Conservation (phyloP, 35 echinoderm and acorn worm species). For the Acanthaster planci region DNA sequence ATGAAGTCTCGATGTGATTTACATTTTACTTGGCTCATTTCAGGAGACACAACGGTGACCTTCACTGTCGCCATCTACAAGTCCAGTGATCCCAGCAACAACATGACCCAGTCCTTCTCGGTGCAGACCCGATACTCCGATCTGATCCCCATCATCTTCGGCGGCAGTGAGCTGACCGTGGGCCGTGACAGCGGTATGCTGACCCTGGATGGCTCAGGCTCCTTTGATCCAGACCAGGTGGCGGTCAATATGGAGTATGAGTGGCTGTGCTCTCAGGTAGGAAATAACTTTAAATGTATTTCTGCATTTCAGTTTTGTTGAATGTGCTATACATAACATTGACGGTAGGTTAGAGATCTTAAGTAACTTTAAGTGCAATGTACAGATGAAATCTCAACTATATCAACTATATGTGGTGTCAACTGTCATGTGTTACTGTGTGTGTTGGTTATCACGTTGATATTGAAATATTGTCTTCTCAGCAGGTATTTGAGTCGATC, state of each 20-base stretch:
- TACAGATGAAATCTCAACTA: too few species aligned
- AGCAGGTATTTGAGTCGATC: too few species aligned
- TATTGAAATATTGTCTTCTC: too few species aligned
- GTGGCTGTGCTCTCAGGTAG: constrained; percentile 82
- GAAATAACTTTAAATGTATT: neutral
- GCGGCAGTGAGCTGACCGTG: constrained; percentile 57
- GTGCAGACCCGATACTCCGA: constrained; percentile 59
- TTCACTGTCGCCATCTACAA: constrained; percentile 76
- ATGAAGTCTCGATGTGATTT: neutral
- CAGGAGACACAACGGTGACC: constrained; percentile 54
- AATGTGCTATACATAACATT: too few species aligned
- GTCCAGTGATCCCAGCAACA: constrained; percentile 42
- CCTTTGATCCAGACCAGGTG: constrained; percentile 61
- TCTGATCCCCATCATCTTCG: constrained; percentile 46
- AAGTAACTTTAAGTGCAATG: too few species aligned
- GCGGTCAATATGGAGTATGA: constrained; percentile 50
- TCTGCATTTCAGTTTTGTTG: too few species aligned
- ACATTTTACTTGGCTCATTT: neutral
- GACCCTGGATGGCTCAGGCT: constrained; percentile 49
- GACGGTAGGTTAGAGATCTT: too few species aligned
- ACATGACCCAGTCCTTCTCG: constrained; percentile 39
- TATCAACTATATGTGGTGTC: too few species aligned
- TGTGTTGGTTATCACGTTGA: too few species aligned
- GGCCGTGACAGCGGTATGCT: constrained; percentile 66
- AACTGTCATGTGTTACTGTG: too few species aligned